Conservation (phyloP, 37 sponge, comb jelly and placozoan species). For the Petrosia ficiformis region DNA sequence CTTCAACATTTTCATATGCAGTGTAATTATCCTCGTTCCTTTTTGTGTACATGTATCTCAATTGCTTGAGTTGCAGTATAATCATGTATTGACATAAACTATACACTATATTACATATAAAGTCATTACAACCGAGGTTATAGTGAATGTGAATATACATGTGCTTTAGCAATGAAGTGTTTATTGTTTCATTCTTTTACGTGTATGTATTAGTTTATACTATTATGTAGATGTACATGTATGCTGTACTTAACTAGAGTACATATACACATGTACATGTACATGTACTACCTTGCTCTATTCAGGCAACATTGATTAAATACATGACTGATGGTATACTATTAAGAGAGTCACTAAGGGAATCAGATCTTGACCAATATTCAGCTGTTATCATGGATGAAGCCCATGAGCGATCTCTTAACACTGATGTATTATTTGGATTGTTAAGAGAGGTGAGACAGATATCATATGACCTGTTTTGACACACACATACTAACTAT, state of each 20-base stretch:
- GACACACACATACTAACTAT: neutral
- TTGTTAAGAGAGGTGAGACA: conserved; percentile 93
- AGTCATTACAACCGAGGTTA: too few relatives aligned
- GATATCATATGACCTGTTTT: neutral
- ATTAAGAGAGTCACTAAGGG: conserved; percentile 93
- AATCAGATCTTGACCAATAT: conserved; percentile 96
- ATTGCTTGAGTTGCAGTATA: too few relatives aligned
- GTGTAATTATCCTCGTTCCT: too few relatives aligned
- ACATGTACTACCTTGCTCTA: neutral
- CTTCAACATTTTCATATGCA: too few relatives aligned
- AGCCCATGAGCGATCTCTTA: conserved; percentile 99
- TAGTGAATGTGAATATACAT: too few relatives aligned
- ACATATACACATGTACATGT: neutral
- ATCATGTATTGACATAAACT: too few relatives aligned
- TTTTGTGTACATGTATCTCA: too few relatives aligned
- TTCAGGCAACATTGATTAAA: conserved; percentile 91
- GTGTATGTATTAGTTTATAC: neutral
- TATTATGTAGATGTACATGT: neutral
- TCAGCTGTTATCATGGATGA: conserved; percentile 98
- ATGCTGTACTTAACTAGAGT: neutral
- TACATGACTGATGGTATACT: conserved; percentile 99
- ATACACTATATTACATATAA: too few relatives aligned
- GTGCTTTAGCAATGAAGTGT: too few relatives aligned
- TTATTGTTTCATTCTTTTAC: too few relatives aligned
- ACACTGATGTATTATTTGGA: conserved; percentile 99